A percentile compares a stretch with the other conserved stretches of the same genome.
phyloP scores from a whole-genome alignment of 2,888 invertebrate species.

The Limnephilus rhombicus region DNA sequence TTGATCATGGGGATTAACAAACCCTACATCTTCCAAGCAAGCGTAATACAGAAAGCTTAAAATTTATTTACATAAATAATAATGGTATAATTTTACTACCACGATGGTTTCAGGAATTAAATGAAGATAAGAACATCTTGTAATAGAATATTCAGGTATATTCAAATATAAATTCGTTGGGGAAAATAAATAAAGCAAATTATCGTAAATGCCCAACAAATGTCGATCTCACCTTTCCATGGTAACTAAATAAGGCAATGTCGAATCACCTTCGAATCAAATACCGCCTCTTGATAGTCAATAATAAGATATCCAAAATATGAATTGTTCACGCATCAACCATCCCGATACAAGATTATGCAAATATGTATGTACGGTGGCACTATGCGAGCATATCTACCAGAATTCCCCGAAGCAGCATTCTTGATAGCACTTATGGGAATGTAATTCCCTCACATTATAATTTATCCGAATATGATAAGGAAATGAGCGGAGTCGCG shows the following conservation, averaged over 20 bases:
- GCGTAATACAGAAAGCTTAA: not conserved
- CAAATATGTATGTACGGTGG: slow-evolving; percentile 12
- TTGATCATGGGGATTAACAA: too few species aligned
- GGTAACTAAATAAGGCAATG: not conserved
- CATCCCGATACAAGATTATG: slow-evolving; percentile 25
- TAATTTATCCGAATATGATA: slow-evolving; percentile 40
- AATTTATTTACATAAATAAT: not conserved
- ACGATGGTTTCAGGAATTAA: not conserved
- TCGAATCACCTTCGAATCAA: not conserved
- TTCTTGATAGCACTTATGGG: slow-evolving; percentile 29
- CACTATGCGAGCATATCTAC: not conserved
- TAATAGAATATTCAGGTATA: not conserved
- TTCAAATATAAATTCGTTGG: not conserved
- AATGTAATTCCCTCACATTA: slow-evolving; percentile 25
- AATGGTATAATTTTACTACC: not conserved
- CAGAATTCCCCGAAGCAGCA: slow-evolving; percentile 29
- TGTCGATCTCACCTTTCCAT: not conserved
- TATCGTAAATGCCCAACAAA: not conserved
- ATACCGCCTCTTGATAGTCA: not conserved
- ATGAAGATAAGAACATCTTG: not conserved
- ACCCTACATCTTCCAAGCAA: too few species aligned
- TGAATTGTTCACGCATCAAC: not conserved
- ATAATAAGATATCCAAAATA: slow-evolving; percentile 4
- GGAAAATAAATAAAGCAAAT: not conserved
- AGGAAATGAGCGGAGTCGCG: slow-evolving; percentile 22